phyloP scores from a whole-genome alignment of 2,888 invertebrate genomes.

The Geophilus truncorum region DNA sequence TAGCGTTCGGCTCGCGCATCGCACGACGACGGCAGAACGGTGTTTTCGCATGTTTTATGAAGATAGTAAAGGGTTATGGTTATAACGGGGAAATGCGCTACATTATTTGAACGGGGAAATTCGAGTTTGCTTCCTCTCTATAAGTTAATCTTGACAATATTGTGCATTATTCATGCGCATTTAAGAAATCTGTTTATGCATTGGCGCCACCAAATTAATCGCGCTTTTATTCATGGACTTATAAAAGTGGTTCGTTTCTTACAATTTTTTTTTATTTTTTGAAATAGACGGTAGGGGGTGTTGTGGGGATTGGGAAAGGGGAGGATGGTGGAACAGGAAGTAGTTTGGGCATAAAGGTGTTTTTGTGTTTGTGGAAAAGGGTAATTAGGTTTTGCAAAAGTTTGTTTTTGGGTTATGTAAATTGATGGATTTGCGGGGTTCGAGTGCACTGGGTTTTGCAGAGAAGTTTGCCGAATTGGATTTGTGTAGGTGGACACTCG shows the following conservation, averaged over 20 bases:
- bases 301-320: not conserved
- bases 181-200: conserved; percentile 25
- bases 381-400: conserved; percentile 17
- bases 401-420: not conserved
- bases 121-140: conserved; percentile 7
- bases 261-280: not conserved
- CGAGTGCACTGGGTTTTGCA: not conserved
- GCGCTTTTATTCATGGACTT: conserved; percentile 18
- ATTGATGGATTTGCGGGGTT: not conserved
- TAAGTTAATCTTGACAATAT: conserved; percentile 24
- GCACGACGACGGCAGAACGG: no score
- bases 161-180: conserved; percentile 27
- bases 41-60: conserved; percentile 12
- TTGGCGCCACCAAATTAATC: conserved; percentile 3
- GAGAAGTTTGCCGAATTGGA: not conserved
- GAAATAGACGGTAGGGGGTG: not conserved
- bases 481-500: not conserved
- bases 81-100: not conserved
- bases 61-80: conserved; percentile 2
- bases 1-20: no score
- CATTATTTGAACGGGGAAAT: not conserved
- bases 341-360: not conserved
- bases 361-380: not conserved
- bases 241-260: not conserved
- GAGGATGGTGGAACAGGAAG: not conserved